These are phyloP conservation scores for Holothuria scabra DNA, from an alignment of 53 echinoderm and acorn worm genomes.

Conservation along the genomic window DNA sequence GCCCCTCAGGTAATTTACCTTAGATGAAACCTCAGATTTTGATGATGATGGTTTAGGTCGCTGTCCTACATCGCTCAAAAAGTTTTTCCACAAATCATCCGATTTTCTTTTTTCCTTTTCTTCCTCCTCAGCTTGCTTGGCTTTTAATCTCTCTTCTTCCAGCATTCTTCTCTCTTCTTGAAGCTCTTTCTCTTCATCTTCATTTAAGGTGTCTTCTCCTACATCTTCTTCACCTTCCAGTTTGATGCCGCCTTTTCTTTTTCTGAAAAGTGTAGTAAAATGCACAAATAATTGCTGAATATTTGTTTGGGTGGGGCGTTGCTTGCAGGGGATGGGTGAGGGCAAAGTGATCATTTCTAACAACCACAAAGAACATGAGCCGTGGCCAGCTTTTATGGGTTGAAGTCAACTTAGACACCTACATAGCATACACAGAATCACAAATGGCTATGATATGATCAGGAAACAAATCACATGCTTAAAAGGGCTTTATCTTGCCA, in stretches of 20 bases:
- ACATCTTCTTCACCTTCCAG: slow-evolving; percentile 56
- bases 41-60: slow-evolving; percentile 62
- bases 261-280: not conserved
- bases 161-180: slow-evolving; percentile 36
- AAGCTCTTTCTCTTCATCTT: slow-evolving; percentile 49
- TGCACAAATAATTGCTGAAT: too few species aligned
- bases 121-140: slow-evolving; percentile 64
- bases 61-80: slow-evolving; percentile 86
- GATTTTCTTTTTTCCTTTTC: slow-evolving; percentile 82
- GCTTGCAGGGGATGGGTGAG: too few species aligned
- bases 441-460: too few species aligned
- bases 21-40: not conserved
- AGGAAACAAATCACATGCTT: too few species aligned
- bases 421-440: too few species aligned
- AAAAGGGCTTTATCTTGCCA: too few species aligned
- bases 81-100: slow-evolving; percentile 91
- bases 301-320: too few species aligned
- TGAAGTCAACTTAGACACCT: too few species aligned
- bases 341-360: too few species aligned
- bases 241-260: slow-evolving; percentile 68
- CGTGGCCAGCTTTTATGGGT: too few species aligned
- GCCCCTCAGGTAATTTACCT: not conserved
- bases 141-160: slow-evolving; percentile 59
- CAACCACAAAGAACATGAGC: too few species aligned
- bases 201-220: not conserved